Evolutionary conservation across 2,797 vertebrate species (phyloP), one percentile per base, ranked within the genome.

Genomic region (Anisognathus igniventris): DNA sequence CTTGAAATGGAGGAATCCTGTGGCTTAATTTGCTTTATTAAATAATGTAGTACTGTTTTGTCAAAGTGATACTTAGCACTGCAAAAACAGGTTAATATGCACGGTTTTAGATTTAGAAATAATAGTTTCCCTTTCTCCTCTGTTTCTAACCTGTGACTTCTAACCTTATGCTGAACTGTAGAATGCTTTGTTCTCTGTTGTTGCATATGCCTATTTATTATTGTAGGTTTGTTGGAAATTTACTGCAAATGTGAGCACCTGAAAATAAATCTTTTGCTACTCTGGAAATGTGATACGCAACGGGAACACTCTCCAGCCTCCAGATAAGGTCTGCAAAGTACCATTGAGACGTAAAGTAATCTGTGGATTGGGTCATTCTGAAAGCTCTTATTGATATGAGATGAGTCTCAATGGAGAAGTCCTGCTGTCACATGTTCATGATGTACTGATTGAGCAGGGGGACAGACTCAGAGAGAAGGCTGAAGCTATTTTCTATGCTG

Each of bases 371-470:
- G 85, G 90, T 82, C 31, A 73, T 92, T 75, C 88, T 97, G 96
- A 97, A 97, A 97, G 97, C 97, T 96, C 81, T 97, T 96, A 97
- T 37, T 97, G 96, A 95, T 95, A 91, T 1, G 88, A 95, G 93
- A 94, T 4, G 90, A 94, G 94, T 97, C 96, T 97, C 88, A 0
- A 72, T 96, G 95, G 96, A 96, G 83, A 96, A 88, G 82, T 85
- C 73, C 15, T 62, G 73, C 93, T 95, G 95, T 97, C 96, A 96
- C 87, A 91, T 88, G 92, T 72, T 83, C 89, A 74, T 95, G 45
- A 13, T 56, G 40, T 35, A 73, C 88, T 8, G 13, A 70, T 17
- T 72, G 94, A 95, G 87, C 67, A 90, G 60, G 50, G 78, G 74
- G 61, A 73, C 31, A 3, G 24, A 72, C 67, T 88, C 53, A 35